Evolutionary conservation across 2,888 invertebrate genomes (phyloP).

Genomic region (Lapara coniferarum): DNA sequence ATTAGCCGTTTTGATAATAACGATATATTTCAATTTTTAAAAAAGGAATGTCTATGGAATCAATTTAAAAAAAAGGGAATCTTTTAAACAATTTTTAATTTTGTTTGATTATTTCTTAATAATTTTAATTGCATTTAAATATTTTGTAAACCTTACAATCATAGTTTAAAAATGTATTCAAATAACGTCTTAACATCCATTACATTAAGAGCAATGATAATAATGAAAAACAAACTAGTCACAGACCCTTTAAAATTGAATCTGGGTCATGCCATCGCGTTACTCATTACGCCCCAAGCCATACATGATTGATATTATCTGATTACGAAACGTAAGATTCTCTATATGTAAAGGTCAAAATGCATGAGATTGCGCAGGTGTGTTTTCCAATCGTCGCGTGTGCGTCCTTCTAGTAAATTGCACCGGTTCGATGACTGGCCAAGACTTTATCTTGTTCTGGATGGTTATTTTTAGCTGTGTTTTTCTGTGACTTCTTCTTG

Average conservation of each 20-base stretch:
- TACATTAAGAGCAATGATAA: too few species aligned
- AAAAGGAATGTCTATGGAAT: neutral
- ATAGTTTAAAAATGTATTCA: too few species aligned
- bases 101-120: too few species aligned
- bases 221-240: too few species aligned
- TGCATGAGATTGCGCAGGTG: slow-evolving; percentile 17
- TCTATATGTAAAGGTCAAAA: slow-evolving; percentile 7
- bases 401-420: slow-evolving; percentile 20
- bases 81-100: too few species aligned
- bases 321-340: neutral
- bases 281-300: neutral
- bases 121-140: too few species aligned
- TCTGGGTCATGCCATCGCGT: neutral
- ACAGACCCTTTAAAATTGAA: too few species aligned
- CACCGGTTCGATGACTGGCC: slow-evolving; percentile 8
- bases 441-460: neutral
- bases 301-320: slow-evolving; percentile 7
- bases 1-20: too few species aligned
- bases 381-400: neutral
- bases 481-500: too few species aligned
- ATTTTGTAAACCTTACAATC: too few species aligned
- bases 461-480: neutral
- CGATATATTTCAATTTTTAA: neutral
- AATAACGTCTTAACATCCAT: too few species aligned
- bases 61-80: neutral